Base-by-base conservation (phyloP, 2,113 vertebrate genomes). In the Zapornia atra region DNA sequence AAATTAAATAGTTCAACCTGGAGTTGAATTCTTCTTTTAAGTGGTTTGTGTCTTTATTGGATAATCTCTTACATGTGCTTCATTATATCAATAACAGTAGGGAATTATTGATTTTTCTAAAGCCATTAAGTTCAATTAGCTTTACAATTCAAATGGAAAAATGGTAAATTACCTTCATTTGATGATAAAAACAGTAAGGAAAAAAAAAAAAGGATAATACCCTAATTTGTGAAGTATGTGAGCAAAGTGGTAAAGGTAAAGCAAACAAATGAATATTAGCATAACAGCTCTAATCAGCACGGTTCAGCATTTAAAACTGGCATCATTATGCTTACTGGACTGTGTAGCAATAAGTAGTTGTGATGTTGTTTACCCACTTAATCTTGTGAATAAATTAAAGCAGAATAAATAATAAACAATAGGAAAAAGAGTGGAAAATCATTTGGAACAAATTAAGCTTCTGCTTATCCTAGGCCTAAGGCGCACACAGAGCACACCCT, bases 91-190 rank as follows among this genome's bases (percentile, higher is more conserved):
- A 94, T 98, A 98, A 97, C 22, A 36, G 96, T 97, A 98, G 94
- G 96, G 95, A 96, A 98, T 97, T 97, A 98, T 98, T 98, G 98
- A 98, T 98, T 98, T 97, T 97, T 97, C 95, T 92, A 95, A 94
- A 98, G 97, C 95, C 97, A 98, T 98, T 98, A 98, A 95, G 97
- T 97, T 98, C 98, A 98, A 98, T 98, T 98, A 97, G 93, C 86
- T 97, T 98, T 97, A 98, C 70, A 95, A 97, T 97, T 97, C 94
- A 98, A 97, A 95, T 95, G 93, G 93, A 97, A 94, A 97, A 97
- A 97, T 93, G 94, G 96, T 65, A 97, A 97, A 98, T 97, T 97
- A 93, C 89, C 88, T 96, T 87, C 88, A 94, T 95, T 94, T 92
- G 94, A 92, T 88, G 96, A 92, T 91, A 97, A 92, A 97, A 97